Percentiles rank a stretch among this genome's conserved stretches.
Evolutionary conservation across 2,113 vertebrate species (phyloP).

Genomic region (Phyllopteryx taeniolatus): DNA sequence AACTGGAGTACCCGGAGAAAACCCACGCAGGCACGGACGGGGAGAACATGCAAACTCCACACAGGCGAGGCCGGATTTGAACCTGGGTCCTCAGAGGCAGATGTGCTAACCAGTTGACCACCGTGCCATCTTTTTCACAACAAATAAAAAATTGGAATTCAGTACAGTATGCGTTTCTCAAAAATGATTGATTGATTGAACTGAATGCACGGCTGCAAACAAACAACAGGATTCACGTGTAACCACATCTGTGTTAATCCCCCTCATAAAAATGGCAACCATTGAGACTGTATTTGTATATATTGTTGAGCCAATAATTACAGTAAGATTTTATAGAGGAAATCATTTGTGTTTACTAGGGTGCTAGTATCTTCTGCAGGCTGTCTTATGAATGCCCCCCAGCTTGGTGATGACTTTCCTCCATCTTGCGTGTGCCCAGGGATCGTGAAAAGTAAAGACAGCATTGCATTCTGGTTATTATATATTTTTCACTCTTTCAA

Average conservation of each 20-base stretch:
- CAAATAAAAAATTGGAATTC: background rate
- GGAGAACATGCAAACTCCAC: no score
- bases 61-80: no score
- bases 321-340: conserved; percentile 3
- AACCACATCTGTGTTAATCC: background rate
- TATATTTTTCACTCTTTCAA: background rate
- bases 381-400: background rate
- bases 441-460: background rate
- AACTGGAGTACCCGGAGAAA: no score
- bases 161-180: background rate
- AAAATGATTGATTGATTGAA: background rate
- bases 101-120: no score
- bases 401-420: background rate
- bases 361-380: background rate
- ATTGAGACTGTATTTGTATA: background rate
- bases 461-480: background rate
- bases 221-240: background rate
- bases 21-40: no score
- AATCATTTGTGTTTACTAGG: background rate
- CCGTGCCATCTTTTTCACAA: no score
- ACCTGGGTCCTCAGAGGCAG: no score
- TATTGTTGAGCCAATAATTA: background rate
- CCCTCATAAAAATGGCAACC: background rate
- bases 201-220: background rate
- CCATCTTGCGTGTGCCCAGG: background rate